Evolutionary conservation across 2,113 vertebrate genomes (phyloP).

Genomic region (Ceyx margarethae): DNA sequence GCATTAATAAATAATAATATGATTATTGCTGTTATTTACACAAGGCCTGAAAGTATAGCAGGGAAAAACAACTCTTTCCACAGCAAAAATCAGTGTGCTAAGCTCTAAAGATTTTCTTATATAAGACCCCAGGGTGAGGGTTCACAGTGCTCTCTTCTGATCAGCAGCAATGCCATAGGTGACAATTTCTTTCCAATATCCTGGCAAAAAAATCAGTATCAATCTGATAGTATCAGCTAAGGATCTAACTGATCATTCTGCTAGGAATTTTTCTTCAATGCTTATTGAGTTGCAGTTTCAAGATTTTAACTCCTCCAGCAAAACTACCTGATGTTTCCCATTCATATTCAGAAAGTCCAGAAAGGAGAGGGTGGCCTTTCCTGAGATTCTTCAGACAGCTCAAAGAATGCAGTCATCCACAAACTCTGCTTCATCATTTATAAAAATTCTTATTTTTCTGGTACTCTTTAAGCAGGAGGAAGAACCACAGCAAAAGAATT

Average conservation of each 20-base stretch:
- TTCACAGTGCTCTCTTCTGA: not conserved
- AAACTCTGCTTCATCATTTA: not conserved
- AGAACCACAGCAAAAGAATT: not conserved
- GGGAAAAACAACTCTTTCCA: not conserved
- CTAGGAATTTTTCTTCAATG: not conserved
- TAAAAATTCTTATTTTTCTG: not conserved
- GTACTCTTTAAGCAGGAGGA: not conserved
- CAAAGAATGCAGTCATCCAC: not conserved
- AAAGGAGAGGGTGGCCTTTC: not conserved
- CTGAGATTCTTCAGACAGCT: not conserved
- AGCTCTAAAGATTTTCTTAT: not conserved
- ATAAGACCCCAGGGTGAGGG: not conserved
- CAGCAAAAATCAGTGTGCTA: not conserved
- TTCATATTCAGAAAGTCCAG: not conserved
- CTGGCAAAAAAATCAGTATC: not conserved
- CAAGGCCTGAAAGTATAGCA: not conserved
- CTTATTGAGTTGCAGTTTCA: not conserved
- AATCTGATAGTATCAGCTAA: not conserved
- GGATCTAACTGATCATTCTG: not conserved
- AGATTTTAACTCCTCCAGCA: not conserved
- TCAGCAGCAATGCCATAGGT: not conserved
- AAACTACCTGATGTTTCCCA: not conserved
- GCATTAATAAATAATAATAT: not conserved
- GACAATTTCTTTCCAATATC: not conserved
- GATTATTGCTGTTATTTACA: not conserved